Percentiles rank a stretch among this genome's conserved stretches.
Conservation (phyloP, 2,797 vertebrate species). For the Knipowitschia caucasica region DNA sequence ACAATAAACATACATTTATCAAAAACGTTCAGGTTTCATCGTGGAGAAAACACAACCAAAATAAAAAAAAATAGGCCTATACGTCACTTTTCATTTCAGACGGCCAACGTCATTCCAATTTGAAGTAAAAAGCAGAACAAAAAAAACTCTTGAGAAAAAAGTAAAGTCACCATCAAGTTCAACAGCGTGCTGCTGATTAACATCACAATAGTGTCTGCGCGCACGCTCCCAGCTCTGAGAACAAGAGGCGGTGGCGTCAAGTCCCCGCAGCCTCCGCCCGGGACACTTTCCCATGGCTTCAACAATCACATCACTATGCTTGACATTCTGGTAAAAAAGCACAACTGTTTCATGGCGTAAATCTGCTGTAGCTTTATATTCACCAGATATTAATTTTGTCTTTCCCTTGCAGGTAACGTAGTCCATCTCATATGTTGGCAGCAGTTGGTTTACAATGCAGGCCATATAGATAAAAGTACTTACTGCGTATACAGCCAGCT, state of each 20-base stretch:
- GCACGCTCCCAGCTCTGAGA: slow-evolving; percentile 75
- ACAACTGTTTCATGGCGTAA: background rate
- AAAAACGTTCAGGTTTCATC: too few species aligned
- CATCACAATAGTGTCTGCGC: slow-evolving; percentile 88
- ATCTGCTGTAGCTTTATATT: background rate
- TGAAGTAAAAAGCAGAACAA: slow-evolving; percentile 55
- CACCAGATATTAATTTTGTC: too few species aligned
- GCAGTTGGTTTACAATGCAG: background rate
- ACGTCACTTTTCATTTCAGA: background rate
- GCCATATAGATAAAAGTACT: slow-evolving; percentile 14
- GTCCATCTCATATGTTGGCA: background rate
- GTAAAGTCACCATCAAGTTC: slow-evolving; percentile 95
- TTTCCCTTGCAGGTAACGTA: background rate
- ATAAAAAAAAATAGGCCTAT: too few species aligned
- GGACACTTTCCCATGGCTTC: slow-evolving; percentile 88
- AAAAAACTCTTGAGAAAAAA: slow-evolving; percentile 55
- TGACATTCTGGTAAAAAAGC: slow-evolving; percentile 25
- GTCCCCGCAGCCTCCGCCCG: slow-evolving; percentile 76
- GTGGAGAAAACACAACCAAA: too few species aligned
- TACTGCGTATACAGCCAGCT: slow-evolving; percentile 52
- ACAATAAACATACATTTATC: too few species aligned
- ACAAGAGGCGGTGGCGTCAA: slow-evolving; percentile 83
- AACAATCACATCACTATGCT: slow-evolving; percentile 88
- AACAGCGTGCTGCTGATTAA: slow-evolving; percentile 86
- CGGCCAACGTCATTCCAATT: background rate